phyloP scores from a whole-genome alignment of 2,888 invertebrate species.

The Cerastoderma edule region DNA sequence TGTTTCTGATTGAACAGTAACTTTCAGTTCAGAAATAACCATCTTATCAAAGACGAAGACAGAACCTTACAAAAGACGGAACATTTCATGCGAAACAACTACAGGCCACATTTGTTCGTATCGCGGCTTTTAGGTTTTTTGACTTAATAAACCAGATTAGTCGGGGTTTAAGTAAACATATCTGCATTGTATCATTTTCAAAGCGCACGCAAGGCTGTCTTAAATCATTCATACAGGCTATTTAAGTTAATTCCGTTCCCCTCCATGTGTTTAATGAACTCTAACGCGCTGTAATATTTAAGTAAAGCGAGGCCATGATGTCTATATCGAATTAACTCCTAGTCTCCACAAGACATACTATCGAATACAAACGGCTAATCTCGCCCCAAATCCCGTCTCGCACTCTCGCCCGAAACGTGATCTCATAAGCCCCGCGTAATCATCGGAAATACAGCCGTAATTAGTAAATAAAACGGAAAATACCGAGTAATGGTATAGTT shows the following conservation, averaged over 20 bases:
- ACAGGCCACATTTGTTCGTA: too few species aligned
- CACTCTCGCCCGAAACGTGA: slow-evolving; percentile 2
- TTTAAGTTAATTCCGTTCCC: neutral
- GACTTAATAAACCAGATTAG: slow-evolving; percentile 32
- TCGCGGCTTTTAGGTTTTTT: too few species aligned
- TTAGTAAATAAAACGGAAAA: neutral
- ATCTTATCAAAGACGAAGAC: too few species aligned
- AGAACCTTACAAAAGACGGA: too few species aligned
- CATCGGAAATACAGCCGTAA: neutral
- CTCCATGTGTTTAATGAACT: slow-evolving; percentile 5
- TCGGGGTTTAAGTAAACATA: slow-evolving; percentile 28
- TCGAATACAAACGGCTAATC: slow-evolving; percentile 6
- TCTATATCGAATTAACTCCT: slow-evolving; percentile 15
- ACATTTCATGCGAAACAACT: too few species aligned
- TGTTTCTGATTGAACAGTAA: too few species aligned
- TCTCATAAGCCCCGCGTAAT: slow-evolving; percentile 6
- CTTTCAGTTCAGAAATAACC: too few species aligned
- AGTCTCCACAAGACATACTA: neutral
- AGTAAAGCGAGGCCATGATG: slow-evolving; percentile 31
- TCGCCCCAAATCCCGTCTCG: neutral
- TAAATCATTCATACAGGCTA: neutral
- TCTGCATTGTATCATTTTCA: slow-evolving; percentile 29
- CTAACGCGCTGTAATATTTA: slow-evolving; percentile 16
- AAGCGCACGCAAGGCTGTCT: neutral
- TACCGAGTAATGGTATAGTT: slow-evolving; percentile 9